Evolutionary conservation across 2,888 invertebrate species (phyloP).

Genomic region (Pterobdella sp.): DNA sequence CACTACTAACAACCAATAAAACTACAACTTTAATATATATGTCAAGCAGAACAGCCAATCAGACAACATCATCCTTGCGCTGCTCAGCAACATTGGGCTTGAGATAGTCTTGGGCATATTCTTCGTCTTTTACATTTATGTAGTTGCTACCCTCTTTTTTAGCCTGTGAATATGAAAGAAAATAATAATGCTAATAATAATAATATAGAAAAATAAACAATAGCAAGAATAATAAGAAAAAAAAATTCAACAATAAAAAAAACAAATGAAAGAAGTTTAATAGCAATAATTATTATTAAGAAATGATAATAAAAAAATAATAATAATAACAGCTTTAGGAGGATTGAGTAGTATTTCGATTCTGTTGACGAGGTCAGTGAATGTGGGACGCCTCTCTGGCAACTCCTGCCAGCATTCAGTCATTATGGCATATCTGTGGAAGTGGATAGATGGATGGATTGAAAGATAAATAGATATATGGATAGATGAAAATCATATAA

Average conservation of each 20-base stretch:
- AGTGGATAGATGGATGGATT: background rate
- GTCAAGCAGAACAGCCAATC: background rate
- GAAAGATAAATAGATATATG: too few relatives aligned
- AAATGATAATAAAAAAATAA: too few relatives aligned
- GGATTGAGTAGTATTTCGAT: slow-evolving; percentile 38
- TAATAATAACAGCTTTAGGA: too few relatives aligned
- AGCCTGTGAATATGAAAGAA: background rate
- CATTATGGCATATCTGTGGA: slow-evolving; percentile 38
- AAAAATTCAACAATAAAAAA: too few relatives aligned
- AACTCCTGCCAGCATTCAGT: slow-evolving; percentile 37
- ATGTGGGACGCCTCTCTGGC: slow-evolving; percentile 36
- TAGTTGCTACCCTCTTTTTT: background rate
- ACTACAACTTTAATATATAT: background rate
- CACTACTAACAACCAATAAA: background rate
- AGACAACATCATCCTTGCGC: background rate
- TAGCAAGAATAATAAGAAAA: too few relatives aligned
- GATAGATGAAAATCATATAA: too few relatives aligned
- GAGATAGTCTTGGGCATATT: slow-evolving; percentile 3
- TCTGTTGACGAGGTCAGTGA: slow-evolving; percentile 39
- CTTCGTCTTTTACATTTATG: background rate
- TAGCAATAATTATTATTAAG: too few relatives aligned
- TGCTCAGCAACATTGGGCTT: background rate
- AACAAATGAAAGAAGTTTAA: too few relatives aligned
- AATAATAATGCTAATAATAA: background rate
- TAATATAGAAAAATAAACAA: background rate